Percentiles rank a stretch among this genome's conserved stretches.
These are phyloP conservation scores for Oncopodura yosiiana DNA, from an alignment of 1,140 invertebrate genomes.

Conservation along the genomic window DNA sequence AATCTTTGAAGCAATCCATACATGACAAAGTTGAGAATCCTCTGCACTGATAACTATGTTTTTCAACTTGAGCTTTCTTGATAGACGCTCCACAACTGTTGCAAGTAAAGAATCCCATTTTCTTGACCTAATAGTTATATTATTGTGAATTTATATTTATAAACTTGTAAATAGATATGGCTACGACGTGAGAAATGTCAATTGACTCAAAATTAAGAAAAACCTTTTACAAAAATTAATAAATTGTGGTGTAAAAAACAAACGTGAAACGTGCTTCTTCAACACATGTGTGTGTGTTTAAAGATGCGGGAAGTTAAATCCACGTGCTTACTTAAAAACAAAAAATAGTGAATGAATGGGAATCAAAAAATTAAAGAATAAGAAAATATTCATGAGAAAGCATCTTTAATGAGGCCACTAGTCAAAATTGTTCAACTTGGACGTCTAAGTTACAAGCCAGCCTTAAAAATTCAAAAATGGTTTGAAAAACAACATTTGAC, in stretches of 20 bases:
- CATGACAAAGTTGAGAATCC: slow-evolving; percentile 55
- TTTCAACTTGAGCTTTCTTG: slow-evolving; percentile 83
- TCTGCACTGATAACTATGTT: slow-evolving; percentile 62
- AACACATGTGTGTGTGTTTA: too few species aligned
- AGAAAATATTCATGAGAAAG: too few species aligned
- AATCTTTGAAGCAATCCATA: slow-evolving; percentile 85
- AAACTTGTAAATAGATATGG: neutral
- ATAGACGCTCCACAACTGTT: slow-evolving; percentile 77
- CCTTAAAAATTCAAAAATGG: slow-evolving; percentile 19
- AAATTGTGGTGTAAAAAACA: too few species aligned
- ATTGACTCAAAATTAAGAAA: too few species aligned
- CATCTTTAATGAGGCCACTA: neutral
- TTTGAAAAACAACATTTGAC: slow-evolving; percentile 16
- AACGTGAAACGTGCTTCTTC: too few species aligned
- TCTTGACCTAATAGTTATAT: slow-evolving; percentile 9
- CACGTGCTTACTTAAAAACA: too few species aligned
- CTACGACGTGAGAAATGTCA: too few species aligned
- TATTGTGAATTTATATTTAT: neutral
- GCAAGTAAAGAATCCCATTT: slow-evolving; percentile 88
- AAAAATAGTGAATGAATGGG: too few species aligned
- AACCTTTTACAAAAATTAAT: too few species aligned
- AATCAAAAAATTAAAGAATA: too few species aligned
- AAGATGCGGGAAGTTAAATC: too few species aligned
- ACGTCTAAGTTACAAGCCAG: slow-evolving; percentile 13
- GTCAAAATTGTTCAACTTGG: slow-evolving; percentile 23